Percentiles rank a stretch among this genome's conserved stretches.
phyloP scores from a whole-genome alignment of 2,797 vertebrate genomes.

The Delichon dasypus region DNA sequence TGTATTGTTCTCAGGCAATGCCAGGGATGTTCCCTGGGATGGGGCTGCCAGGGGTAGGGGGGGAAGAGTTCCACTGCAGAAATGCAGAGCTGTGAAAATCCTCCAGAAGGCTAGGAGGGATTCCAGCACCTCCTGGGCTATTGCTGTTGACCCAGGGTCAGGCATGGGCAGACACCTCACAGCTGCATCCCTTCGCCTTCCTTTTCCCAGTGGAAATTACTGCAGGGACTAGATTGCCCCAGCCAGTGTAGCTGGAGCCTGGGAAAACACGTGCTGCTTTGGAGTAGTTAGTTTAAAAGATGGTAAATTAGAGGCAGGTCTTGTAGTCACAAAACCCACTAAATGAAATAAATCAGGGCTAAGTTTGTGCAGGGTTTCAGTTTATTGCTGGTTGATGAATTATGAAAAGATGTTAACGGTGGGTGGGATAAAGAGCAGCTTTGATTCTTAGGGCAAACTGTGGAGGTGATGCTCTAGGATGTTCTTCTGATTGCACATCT shows the following conservation, averaged over 20 bases:
- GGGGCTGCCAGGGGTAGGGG: background rate
- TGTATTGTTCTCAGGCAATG: conserved; percentile 23
- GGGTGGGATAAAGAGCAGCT: background rate
- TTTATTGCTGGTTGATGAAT: background rate
- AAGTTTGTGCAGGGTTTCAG: background rate
- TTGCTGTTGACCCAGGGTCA: conserved; percentile 46
- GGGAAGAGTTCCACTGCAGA: background rate
- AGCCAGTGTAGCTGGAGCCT: background rate
- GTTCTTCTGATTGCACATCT: background rate
- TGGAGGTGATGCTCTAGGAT: conserved; percentile 20
- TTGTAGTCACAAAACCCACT: background rate
- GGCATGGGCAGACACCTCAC: conserved; percentile 1
- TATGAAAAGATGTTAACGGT: background rate
- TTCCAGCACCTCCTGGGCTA: conserved; percentile 49
- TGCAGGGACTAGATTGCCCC: background rate
- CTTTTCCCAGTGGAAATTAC: conserved; percentile 23
- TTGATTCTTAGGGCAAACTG: background rate
- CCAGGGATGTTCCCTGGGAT: background rate
- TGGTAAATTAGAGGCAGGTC: conserved; percentile 33
- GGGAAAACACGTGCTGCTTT: conserved; percentile 21
- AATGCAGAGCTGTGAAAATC: conserved; percentile 29
- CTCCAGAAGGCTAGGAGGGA: conserved; percentile 23
- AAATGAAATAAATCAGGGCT: background rate
- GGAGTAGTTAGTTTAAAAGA: conserved; percentile 1
- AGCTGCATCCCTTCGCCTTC: conserved; percentile 16